phyloP scores from a whole-genome alignment of 1,140 invertebrate species.

The Drosophila pectinifera region DNA sequence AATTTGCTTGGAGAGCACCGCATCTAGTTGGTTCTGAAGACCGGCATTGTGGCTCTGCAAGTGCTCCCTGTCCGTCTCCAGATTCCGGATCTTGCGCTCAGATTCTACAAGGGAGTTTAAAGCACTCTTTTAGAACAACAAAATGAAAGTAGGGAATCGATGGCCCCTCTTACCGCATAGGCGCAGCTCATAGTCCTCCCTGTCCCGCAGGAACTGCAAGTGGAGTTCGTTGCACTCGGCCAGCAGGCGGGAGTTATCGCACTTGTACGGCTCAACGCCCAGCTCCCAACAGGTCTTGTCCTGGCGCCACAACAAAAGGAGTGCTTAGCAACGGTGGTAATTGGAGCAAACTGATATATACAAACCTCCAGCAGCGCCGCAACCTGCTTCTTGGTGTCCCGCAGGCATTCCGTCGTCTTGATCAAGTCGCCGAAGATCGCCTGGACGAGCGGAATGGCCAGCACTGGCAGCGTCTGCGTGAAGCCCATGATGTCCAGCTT shows the following conservation, averaged over 20 bases:
- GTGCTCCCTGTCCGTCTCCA: slow-evolving; percentile 74
- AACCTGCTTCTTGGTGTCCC: slow-evolving; percentile 86
- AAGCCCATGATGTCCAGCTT: slow-evolving; percentile 83
- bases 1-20: slow-evolving; percentile 59
- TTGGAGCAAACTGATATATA: not conserved
- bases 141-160: not conserved
- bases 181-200: slow-evolving; percentile 85
- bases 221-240: slow-evolving; percentile 89
- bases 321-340: slow-evolving; percentile 41
- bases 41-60: slow-evolving; percentile 73
- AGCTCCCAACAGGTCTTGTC: slow-evolving; percentile 86
- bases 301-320: slow-evolving; percentile 76
- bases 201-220: slow-evolving; percentile 87
- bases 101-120: slow-evolving; percentile 42
- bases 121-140: too few species aligned
- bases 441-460: slow-evolving; percentile 88
- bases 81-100: slow-evolving; percentile 57
- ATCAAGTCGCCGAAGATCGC: slow-evolving; percentile 89
- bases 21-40: slow-evolving; percentile 67
- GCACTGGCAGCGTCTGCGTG: slow-evolving; percentile 73
- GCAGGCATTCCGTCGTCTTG: slow-evolving; percentile 90
- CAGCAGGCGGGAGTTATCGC: slow-evolving; percentile 88
- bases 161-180: slow-evolving; percentile 61
- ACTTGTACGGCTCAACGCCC: slow-evolving; percentile 88
- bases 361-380: slow-evolving; percentile 74